Base-by-base conservation (phyloP, 1,140 invertebrate species). In the Temnothorax longispinosus region DNA sequence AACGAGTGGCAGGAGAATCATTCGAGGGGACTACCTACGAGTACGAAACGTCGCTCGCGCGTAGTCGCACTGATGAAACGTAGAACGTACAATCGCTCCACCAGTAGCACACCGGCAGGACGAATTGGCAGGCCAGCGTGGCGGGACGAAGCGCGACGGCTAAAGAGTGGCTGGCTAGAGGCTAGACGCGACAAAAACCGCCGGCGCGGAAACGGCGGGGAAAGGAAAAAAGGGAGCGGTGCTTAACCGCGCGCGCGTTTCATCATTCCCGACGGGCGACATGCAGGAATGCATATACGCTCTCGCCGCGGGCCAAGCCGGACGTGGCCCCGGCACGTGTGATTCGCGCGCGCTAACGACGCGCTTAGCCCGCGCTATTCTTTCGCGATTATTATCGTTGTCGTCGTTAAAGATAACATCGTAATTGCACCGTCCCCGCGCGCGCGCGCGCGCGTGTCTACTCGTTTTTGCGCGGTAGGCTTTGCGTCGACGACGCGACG, bases 331-430 rank as follows among this genome's bases (percentile, higher is more conserved):
- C 41, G 41, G 52, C 74, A 74, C 21, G 54, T 35, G 75, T 72
- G 71, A 77, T 58, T 86, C 35, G 47, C 27, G 65, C 67, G 65
- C 41, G 65, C 54, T 50, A 67, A 77, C 78, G 85, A 72, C 65
- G 52, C 78, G 74, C 74, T 89, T 87, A 72, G 44, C 2, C 64
- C 67, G 82, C 69, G 74, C 85, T 77, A 89, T 89, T 90, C 75
- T 77, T 72, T 82, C 44, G 13, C 52, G 71, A 58, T 84, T 85
- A 89, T 89, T 88, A 90, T 87, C 84, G 58, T 78, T 71, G 88
- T 89, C 89, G 85, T 87, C 88, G 74, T 78, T 52, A 62, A 21
- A 58, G 80, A 74, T 82, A 82, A 82, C 60, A 56, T 78, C 82
- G 60, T 65, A 65, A 77, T 85, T 85, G 65, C 56, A 47, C 32